Base-by-base conservation (phyloP, 2,888 invertebrate genomes). In the Leptogaster cylindrica region DNA sequence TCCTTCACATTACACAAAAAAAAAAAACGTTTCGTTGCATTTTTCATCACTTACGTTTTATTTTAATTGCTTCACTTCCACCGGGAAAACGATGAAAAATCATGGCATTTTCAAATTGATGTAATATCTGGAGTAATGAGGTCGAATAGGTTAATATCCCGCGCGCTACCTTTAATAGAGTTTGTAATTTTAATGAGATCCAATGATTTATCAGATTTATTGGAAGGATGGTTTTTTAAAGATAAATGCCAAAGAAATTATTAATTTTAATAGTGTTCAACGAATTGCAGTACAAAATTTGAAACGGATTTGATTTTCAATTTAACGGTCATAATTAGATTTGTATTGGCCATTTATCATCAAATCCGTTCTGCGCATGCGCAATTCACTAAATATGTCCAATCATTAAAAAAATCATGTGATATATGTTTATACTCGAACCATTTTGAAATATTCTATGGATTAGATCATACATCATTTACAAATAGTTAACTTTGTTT, bases 91-190 rank as follows among this genome's bases (percentile, higher is more conserved):
- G 39, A 39, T 55, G 55, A 55, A 14, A 55, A 55, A 55, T 36
- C 5, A 36, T 23, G 55, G 55, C 20, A 55, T 55, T 36, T 55
- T 55, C 55, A 55, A 25, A 39, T 36, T 23, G 55, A 55, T 25
- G 55, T 55, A 55, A 55, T 55, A 55, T 33, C 36, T 33, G 39
- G 39, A 55, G 39, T 55, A 55, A 55, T 55, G 55, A 55, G 55
- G 55, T 55, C 55, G 55, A 7, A 20, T 33, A 36, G 55, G 55
- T 55, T 55, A 55, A 55, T 55, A 55, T 23, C 18, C 55, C 55
- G 20, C 36, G 55, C 55, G 20, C 20, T n/a, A n/a, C n/a, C n/a
- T n/a, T 36, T 31, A 23, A 55, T 55, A 55, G 36, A 10, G 39
- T 23, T 28, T 25, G 55, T 55, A 55, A 55, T 55, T 55, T 23